These are phyloP conservation scores for Brachyhypopomus occidentalis DNA, from an alignment of 2,113 vertebrate species.

Conservation along the genomic window DNA sequence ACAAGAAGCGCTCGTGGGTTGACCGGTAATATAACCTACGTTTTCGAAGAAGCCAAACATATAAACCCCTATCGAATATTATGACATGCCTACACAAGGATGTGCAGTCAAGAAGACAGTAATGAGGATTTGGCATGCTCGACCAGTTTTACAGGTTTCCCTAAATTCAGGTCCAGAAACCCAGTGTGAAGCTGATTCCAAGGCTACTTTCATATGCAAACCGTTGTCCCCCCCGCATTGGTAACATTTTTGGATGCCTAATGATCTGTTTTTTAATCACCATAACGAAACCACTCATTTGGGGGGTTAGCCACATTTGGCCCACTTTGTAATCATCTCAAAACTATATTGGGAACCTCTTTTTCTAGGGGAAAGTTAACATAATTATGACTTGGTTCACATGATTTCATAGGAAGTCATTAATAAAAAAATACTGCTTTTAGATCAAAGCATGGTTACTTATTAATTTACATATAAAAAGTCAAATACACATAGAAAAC, in stretches of 20 bases:
- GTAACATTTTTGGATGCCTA: conserved; percentile 39
- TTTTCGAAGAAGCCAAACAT: conserved; percentile 4
- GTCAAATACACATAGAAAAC: not conserved
- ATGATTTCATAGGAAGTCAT: not conserved
- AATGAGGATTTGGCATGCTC: conserved; percentile 14
- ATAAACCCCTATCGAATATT: conserved; percentile 19
- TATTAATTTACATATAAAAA: no score
- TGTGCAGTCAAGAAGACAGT: not conserved
- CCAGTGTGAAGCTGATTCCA: conserved; percentile 3
- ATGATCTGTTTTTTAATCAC: conserved; percentile 36
- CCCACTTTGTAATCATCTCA: conserved; percentile 27
- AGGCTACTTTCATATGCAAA: conserved; percentile 20
- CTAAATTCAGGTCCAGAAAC: conserved; percentile 34
- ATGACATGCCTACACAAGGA: conserved; percentile 20
- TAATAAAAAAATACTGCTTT: no score
- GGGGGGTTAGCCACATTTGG: conserved; percentile 16
- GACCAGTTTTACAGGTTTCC: conserved; percentile 42
- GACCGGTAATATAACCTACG: not conserved
- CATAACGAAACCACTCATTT: conserved; percentile 37
- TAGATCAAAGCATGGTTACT: no score
- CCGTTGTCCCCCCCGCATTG: conserved; percentile 14
- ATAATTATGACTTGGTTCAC: not conserved
- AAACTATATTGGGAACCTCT: not conserved
- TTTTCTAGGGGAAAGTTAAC: conserved; percentile 2
- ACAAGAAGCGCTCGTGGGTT: not conserved